Evolutionary conservation across 2,888 invertebrate genomes (phyloP).

Genomic region (Cephus sareptanus): DNA sequence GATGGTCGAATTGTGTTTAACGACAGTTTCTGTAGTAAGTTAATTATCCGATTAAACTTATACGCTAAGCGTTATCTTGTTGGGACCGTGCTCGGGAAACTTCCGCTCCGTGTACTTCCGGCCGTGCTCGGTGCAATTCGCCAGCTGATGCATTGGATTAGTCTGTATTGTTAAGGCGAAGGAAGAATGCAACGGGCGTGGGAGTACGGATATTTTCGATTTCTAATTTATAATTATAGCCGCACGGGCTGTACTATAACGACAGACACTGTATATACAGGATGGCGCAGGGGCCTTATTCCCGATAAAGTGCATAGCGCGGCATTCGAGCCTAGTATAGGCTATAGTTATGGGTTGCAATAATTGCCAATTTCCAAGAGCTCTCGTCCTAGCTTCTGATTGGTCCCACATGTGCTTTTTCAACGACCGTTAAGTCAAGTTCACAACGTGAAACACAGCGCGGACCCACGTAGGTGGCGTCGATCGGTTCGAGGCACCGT

Average conservation of each 20-base stretch:
- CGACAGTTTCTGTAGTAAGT: background rate
- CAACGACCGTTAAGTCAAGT: slow-evolving; percentile 12
- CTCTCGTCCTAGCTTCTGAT: slow-evolving; percentile 34
- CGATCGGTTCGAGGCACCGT: background rate
- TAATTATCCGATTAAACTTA: background rate
- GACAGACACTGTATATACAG: slow-evolving; percentile 46
- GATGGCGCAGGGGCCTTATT: slow-evolving; percentile 27
- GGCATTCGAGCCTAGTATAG: slow-evolving; percentile 27
- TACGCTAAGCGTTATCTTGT: background rate
- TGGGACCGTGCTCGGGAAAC: background rate
- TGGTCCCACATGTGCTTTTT: slow-evolving; percentile 25
- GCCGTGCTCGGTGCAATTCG: slow-evolving; percentile 46
- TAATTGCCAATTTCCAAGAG: slow-evolving; percentile 61
- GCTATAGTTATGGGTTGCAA: slow-evolving; percentile 53
- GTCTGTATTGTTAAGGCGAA: background rate
- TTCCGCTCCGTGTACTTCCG: background rate
- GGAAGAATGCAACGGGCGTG: slow-evolving; percentile 25
- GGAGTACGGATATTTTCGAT: slow-evolving; percentile 34
- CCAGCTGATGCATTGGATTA: slow-evolving; percentile 50
- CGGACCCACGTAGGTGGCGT: slow-evolving; percentile 6
- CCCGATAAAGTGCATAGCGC: slow-evolving; percentile 33
- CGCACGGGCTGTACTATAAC: slow-evolving; percentile 38
- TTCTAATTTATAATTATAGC: slow-evolving; percentile 57
- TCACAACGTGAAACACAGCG: slow-evolving; percentile 5
- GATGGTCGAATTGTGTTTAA: background rate